A percentile compares a stretch with the other conserved stretches of the same genome.
These are phyloP conservation scores for Melanogrammus aeglefinus DNA, from an alignment of 2,797 vertebrate genomes.

Conservation along the genomic window DNA sequence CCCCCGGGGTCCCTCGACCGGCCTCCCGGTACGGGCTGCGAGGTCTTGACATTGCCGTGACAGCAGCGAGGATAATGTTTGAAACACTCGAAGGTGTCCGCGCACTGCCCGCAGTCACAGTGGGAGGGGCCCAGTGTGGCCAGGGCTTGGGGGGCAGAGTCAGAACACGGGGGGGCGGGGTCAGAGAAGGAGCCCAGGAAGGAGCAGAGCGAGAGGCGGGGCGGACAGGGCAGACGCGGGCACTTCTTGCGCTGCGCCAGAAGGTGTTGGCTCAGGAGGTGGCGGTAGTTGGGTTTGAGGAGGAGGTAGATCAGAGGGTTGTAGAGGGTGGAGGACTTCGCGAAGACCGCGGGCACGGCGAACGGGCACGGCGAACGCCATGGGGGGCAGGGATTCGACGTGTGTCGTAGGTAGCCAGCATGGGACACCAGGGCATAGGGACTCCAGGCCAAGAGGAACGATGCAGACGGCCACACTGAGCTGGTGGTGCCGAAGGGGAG, in stretches of 20 bases:
- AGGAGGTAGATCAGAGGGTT: slow-evolving; percentile 65
- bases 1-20: not conserved
- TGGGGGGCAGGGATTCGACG: slow-evolving; percentile 55
- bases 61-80: slow-evolving; percentile 47
- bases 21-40: slow-evolving; percentile 29
- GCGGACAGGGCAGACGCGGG: slow-evolving; percentile 20
- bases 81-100: slow-evolving; percentile 48
- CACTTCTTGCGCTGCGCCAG: slow-evolving; percentile 33
- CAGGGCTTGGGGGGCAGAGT: not conserved
- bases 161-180: slow-evolving; percentile 34
- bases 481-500: slow-evolving; percentile 30
- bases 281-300: slow-evolving; percentile 67
- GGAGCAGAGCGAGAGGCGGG: slow-evolving; percentile 23
- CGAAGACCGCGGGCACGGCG: slow-evolving; percentile 65
- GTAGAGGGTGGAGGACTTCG: slow-evolving; percentile 69
- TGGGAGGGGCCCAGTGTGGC: slow-evolving; percentile 20
- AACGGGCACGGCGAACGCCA: slow-evolving; percentile 68
- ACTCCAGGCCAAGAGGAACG: slow-evolving; percentile 67
- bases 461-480: slow-evolving; percentile 65
- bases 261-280: slow-evolving; percentile 45
- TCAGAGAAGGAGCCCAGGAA: slow-evolving; percentile 26
- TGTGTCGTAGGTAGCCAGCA: slow-evolving; percentile 66
- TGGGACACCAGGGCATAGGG: slow-evolving; percentile 67
- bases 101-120: slow-evolving; percentile 38
- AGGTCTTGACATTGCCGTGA: slow-evolving; percentile 35